phyloP scores from a whole-genome alignment of 2,113 vertebrate species.

The Chloropsis cyanopogon region DNA sequence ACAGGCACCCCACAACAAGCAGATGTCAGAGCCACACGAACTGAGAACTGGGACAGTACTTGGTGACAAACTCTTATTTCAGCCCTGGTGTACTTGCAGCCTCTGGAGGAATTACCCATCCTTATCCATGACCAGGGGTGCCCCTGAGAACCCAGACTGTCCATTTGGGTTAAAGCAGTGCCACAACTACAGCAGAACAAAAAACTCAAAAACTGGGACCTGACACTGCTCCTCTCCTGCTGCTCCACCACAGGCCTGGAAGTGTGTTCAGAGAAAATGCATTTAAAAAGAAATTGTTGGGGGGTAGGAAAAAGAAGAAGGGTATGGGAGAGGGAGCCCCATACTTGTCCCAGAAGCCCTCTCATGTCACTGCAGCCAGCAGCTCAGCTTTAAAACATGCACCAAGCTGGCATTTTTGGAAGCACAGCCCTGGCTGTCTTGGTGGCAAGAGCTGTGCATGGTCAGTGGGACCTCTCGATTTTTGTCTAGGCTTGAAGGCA shows the following conservation, averaged over 20 bases:
- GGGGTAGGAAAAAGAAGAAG: rapidly evolving
- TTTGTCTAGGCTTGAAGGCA: not conserved
- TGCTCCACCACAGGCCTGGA: rapidly evolving
- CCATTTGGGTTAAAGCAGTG: not conserved
- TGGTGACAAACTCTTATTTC: not conserved
- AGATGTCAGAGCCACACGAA: rapidly evolving
- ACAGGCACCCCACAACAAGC: not conserved
- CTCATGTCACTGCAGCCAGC: not conserved
- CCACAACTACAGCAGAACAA: not conserved
- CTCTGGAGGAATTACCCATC: not conserved
- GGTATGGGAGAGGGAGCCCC: rapidly evolving
- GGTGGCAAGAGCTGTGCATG: not conserved
- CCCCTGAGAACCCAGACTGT: not conserved
- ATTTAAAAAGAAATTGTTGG: not conserved
- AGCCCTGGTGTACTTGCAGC: not conserved
- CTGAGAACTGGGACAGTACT: not conserved
- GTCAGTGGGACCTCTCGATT: not conserved
- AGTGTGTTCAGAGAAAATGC: not conserved
- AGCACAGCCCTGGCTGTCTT: not conserved
- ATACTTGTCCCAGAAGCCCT: not conserved
- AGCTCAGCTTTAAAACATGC: not conserved
- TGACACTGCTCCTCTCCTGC: rapidly evolving
- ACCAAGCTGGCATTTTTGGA: not conserved
- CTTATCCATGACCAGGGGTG: not conserved
- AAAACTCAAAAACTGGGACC: not conserved